These are phyloP conservation scores for Darevskia mixta DNA, from an alignment of 2,797 vertebrate species.

Conservation along the genomic window DNA sequence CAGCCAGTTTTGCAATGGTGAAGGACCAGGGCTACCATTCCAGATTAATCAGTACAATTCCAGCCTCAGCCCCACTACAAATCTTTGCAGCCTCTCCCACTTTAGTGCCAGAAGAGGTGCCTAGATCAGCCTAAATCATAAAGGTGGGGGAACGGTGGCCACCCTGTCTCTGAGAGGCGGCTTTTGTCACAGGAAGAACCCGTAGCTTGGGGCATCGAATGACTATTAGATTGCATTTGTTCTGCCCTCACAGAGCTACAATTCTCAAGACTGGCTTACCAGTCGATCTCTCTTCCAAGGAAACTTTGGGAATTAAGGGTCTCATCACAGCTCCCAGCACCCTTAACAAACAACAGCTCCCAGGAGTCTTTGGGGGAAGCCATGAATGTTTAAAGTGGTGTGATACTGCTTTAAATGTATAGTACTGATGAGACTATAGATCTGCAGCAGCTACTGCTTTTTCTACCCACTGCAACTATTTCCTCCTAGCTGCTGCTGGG, in stretches of 20 bases:
- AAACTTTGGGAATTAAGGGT: too few relatives aligned
- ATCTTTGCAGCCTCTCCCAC: not conserved
- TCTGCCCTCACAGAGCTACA: not conserved
- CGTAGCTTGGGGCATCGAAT: not conserved
- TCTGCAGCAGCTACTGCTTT: not conserved
- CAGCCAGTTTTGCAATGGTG: not conserved
- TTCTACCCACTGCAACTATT: not conserved
- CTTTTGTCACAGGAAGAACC: not conserved
- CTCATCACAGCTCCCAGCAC: too few relatives aligned
- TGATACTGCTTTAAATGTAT: too few relatives aligned
- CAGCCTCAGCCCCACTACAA: not conserved
- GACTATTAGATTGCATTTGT: not conserved
- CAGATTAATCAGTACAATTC: not conserved
- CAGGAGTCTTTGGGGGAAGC: too few relatives aligned
- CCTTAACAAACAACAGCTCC: too few relatives aligned
- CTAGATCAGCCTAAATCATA: not conserved
- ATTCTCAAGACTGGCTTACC: not conserved
- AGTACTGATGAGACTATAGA: too few relatives aligned
- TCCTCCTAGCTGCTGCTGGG: not conserved
- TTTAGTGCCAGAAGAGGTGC: not conserved
- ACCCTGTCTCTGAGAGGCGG: not conserved
- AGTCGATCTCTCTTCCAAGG: not conserved
- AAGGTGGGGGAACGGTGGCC: not conserved
- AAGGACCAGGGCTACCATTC: too few relatives aligned
- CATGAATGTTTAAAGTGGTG: too few relatives aligned